Base-by-base conservation (phyloP, 2,113 vertebrate genomes). In the Tragelaphus strepsiceros region DNA sequence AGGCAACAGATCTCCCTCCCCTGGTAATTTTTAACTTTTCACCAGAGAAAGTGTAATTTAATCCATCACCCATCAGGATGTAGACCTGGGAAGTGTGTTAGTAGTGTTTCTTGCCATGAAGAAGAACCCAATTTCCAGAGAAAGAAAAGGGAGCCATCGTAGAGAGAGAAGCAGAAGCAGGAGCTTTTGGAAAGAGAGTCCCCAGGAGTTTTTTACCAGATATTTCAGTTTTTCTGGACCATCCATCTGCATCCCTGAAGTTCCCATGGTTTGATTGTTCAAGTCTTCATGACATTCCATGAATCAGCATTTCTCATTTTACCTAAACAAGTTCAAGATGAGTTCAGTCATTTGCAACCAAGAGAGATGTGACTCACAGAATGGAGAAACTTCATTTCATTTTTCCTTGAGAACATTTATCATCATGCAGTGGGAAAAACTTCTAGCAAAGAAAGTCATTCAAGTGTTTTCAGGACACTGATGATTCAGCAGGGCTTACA, bases 331-430 rank as follows among this genome's bases (percentile, higher is more conserved):
- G 28, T 84, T 80, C 91, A 94, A 96, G 74, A 90, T 26, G 58
- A 21, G 54, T 91, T 91, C 74, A 84, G 81, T 21, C 91, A 77
- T 49, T 85, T 95, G 22, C 7, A 82, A 39, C 24, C 67, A 93
- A 93, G 24, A 96, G 51, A 96, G 24, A 77, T 30, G 6, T 85
- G 82, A 96, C 77, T 94, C 91, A 94, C 24, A 39, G 17, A 64
- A 67, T 0, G 87, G 49, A 80, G 56, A 92, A 91, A 91, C 67
- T 83, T n/a, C 62, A 83, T 61, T 89, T 95, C 54, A 14, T 61
- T 96, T 91, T 89, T 26, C 39, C 58, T 92, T 96, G 58, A 95
- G 97, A 95, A 92, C 43, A 87, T 77, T 59, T 62, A 83, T 96
- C 24, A 15, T 28, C 14, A 3, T 91, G 26, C 81, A 21, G 39